These are phyloP conservation scores for Machimus atricapillus DNA, from an alignment of 2,888 invertebrate species.

Conservation along the genomic window DNA sequence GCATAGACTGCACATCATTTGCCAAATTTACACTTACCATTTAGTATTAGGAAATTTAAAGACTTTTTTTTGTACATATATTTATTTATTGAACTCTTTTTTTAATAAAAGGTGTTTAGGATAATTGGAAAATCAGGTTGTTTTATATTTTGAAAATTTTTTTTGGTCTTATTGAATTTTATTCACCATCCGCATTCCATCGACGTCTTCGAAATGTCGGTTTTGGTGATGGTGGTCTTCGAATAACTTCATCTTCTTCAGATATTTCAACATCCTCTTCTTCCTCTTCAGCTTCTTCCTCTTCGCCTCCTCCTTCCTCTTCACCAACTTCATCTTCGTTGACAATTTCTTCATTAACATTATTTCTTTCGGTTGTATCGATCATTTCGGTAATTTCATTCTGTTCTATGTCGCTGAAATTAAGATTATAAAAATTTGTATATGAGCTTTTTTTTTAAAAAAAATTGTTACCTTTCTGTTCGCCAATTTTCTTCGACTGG, in stretches of 20 bases:
- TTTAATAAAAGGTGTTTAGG: constrained; percentile 30
- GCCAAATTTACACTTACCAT: not conserved
- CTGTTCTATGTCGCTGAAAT: constrained; percentile 15
- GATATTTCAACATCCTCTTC: constrained; percentile 50
- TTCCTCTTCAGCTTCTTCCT: constrained; percentile 31
- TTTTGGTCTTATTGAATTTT: not conserved
- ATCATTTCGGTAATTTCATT: not conserved
- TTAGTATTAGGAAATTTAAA: constrained; percentile 10
- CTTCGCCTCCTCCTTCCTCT: not conserved
- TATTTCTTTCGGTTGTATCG: not conserved
- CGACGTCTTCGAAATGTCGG: constrained; percentile 2
- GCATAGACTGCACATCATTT: constrained; percentile 38
- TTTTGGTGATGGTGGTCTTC: constrained; percentile 47
- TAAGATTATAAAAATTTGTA: not conserved
- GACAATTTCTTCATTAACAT: not conserved
- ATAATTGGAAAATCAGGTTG: not conserved
- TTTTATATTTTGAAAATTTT: too few species aligned
- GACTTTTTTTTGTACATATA: constrained; percentile 31
- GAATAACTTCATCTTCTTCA: constrained; percentile 49
- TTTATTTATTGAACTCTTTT: constrained; percentile 35
- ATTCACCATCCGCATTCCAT: not conserved
- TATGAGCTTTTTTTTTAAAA: too few species aligned
- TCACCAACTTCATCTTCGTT: not conserved
- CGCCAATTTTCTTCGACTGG: constrained; percentile 36
- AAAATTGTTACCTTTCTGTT: constrained; percentile 47